Conservation (phyloP, 2,888 invertebrate species). For the Tryphoninae sp. region DNA sequence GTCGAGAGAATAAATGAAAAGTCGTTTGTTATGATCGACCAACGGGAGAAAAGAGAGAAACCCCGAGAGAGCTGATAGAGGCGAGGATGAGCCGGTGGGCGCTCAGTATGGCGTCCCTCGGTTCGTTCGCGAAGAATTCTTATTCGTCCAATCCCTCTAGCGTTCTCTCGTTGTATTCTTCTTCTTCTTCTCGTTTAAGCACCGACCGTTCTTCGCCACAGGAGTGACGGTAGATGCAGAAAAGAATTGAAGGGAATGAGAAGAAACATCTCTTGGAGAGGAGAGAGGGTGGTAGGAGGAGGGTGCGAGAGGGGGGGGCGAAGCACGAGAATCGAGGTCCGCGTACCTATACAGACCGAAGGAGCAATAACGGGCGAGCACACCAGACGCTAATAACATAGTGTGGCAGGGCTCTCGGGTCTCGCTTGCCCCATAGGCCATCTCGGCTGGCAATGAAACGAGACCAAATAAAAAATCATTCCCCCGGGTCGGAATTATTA, state of each 20-base stretch:
- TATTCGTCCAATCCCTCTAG: conserved; percentile 74
- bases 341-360: conserved; percentile 71
- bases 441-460: conserved; percentile 78
- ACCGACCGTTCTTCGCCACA: conserved; percentile 48
- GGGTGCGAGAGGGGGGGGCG: conserved; percentile 67
- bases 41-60: conserved; percentile 1
- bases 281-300: conserved; percentile 14
- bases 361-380: conserved; percentile 80
- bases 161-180: conserved; percentile 47
- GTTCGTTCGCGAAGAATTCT: conserved; percentile 70
- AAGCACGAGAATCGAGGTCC: conserved; percentile 67
- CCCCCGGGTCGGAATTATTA: conserved; percentile 77
- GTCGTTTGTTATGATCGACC: conserved; percentile 21
- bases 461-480: conserved; percentile 78
- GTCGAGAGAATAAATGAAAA: conserved; percentile 20
- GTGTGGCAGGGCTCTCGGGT: conserved; percentile 72
- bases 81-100: conserved; percentile 34
- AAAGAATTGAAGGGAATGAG: conserved; percentile 57
- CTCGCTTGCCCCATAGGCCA: conserved; percentile 80
- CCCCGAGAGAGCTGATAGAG: neutral
- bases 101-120: conserved; percentile 72
- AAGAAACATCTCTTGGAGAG: conserved; percentile 54
- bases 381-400: conserved; percentile 81
- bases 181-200: conserved; percentile 42
- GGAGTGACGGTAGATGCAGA: conserved; percentile 66